Evolutionary conservation across 2,113 vertebrate species (phyloP).

Genomic region (Trogon surrucura): DNA sequence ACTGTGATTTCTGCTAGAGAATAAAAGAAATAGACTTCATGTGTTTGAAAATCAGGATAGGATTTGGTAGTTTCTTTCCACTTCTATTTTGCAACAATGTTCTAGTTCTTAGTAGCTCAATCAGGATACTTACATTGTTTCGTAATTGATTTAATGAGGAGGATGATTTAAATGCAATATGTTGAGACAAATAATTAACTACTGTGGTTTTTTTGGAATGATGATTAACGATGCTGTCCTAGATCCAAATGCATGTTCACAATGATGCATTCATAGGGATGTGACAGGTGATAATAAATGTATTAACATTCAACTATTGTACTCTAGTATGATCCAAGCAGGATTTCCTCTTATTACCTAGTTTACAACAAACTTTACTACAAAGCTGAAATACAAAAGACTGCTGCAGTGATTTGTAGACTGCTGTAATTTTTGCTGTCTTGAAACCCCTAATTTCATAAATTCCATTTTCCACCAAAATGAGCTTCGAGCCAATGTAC

Average conservation of each 20-base stretch:
- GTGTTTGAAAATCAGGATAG: neutral
- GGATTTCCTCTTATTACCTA: slow-evolving; percentile 56
- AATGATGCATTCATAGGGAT: slow-evolving; percentile 66
- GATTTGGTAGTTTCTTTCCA: neutral
- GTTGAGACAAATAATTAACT: slow-evolving; percentile 66
- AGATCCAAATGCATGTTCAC: slow-evolving; percentile 53
- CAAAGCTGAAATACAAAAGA: neutral
- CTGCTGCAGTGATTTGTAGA: neutral
- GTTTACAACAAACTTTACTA: slow-evolving; percentile 47
- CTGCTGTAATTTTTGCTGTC: slow-evolving; percentile 14
- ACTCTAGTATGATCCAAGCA: slow-evolving; percentile 21
- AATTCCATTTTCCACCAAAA: neutral
- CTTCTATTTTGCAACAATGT: neutral
- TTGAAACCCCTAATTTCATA: slow-evolving; percentile 39
- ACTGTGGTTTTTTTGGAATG: neutral
- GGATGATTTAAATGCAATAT: slow-evolving; percentile 58
- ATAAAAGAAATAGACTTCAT: neutral
- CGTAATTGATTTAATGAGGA: slow-evolving; percentile 58
- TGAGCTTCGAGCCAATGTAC: neutral
- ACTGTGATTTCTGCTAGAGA: neutral
- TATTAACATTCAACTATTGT: slow-evolving; percentile 61
- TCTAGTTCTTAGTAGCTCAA: slow-evolving; percentile 13
- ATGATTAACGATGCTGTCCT: slow-evolving; percentile 60
- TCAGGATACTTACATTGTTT: slow-evolving; percentile 46
- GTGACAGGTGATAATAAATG: slow-evolving; percentile 68